Evolutionary conservation across 2,113 vertebrate species (phyloP), one percentile per base, ranked within the genome.

Genomic region (Lepisosteus osseus): DNA sequence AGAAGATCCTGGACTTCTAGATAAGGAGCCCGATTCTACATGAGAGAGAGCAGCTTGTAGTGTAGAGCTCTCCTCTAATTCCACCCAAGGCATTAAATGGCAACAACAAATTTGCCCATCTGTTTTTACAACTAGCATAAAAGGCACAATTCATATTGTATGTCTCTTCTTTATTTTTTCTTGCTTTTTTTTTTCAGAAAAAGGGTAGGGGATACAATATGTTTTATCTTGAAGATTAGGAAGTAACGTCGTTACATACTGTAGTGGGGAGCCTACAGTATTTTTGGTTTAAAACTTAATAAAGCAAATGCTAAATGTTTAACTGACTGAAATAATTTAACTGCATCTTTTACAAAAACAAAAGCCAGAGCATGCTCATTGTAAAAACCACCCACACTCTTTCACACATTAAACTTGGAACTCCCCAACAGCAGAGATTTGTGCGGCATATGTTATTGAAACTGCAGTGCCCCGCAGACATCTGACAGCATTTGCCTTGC

Each of bases 91-190:
- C 43, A 66, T 12, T 14, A 66, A 45, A 66, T 12, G 43, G 64
- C 13, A 66, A 66, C 43, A 42, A 47, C 64, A 66, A 66, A 45
- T 66, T 42, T 44, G 45, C 42, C 43, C 64, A 66, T 66, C 64
- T 66, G 64, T 45, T 66, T 66, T 45, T 66, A 51, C 47, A 51
- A 51, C 45, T 44, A 41, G 14, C 62, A 42, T 11, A 43, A 65
- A 8, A 13, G 9, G 17, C 17, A 9, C 2, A 42, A 43, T 15
- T 42, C 62, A 65, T 65, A 65, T 3, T 42, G 3, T 65, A 15
- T 12, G 14, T 12, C 43, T 64, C 3, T 41, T 41, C 11, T 64
- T 64, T 64, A 64, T 7, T 64, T 64, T n/a, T 41, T 12, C 14
- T 64, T 12, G 40, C 14, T 64, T 42, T 4, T 42, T 43, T 64